Evolutionary conservation across 2,888 invertebrate species (phyloP).

Genomic region (Deilephila porcellus): DNA sequence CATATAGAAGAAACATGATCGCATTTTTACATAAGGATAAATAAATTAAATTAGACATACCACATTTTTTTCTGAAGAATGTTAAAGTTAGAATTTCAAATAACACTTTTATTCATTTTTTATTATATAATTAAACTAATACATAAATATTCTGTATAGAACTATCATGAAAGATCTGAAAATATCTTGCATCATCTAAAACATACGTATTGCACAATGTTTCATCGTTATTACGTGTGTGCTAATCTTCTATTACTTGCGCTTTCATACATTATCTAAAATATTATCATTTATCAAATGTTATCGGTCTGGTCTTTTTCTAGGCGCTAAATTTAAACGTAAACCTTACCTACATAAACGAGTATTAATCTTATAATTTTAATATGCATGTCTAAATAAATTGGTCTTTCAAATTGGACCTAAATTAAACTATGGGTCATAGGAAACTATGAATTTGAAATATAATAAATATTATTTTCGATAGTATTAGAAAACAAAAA

Average conservation of each 20-base stretch:
- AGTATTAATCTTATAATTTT: too few relatives aligned
- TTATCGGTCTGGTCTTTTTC: not conserved
- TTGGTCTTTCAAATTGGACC: too few relatives aligned
- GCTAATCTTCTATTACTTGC: not conserved
- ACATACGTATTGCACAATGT: not conserved
- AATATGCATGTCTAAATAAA: too few relatives aligned
- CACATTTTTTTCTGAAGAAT: not conserved
- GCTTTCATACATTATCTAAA: not conserved
- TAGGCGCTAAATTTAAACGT: slow-evolving; percentile 3
- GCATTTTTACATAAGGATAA: not conserved
- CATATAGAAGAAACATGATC: not conserved
- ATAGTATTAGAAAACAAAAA: too few relatives aligned
- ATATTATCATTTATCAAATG: not conserved
- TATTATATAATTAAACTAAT: not conserved
- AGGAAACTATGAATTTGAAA: too few relatives aligned
- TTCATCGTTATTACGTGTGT: not conserved
- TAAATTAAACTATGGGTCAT: too few relatives aligned
- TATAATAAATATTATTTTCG: too few relatives aligned
- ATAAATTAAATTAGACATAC: not conserved
- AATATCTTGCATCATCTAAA: not conserved
- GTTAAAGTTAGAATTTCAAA: too few relatives aligned
- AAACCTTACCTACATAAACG: not conserved
- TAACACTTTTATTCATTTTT: too few relatives aligned
- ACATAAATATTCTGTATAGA: not conserved
- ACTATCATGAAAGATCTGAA: not conserved